phyloP scores from a whole-genome alignment of 2,797 vertebrate species.

The Heterohyrax brucei region DNA sequence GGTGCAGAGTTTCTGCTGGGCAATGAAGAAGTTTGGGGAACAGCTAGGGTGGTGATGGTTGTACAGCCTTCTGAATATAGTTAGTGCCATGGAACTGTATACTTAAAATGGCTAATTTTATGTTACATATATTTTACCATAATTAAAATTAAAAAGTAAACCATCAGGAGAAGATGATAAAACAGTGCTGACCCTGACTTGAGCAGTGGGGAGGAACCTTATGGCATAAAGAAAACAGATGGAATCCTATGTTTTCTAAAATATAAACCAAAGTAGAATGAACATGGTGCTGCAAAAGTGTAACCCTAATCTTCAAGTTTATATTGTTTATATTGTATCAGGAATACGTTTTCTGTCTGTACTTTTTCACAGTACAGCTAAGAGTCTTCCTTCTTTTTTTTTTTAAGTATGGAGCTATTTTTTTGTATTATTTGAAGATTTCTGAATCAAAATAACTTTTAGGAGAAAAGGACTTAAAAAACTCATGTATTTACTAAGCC shows the following conservation, averaged over 20 bases:
- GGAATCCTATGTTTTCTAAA: conserved; percentile 3
- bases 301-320: neutral
- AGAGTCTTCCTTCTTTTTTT: neutral
- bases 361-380: neutral
- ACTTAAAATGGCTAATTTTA: neutral
- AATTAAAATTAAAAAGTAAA: neutral
- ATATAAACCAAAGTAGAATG: neutral
- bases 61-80: neutral
- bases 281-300: neutral
- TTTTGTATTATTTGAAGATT: neutral
- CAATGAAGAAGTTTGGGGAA: neutral
- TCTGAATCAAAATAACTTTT: conserved; percentile 54
- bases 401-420: neutral
- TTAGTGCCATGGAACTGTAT: neutral
- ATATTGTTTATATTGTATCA: neutral
- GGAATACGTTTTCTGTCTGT: conserved; percentile 6
- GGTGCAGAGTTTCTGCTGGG: neutral
- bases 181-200: neutral
- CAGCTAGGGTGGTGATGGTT: neutral
- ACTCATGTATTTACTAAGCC: neutral
- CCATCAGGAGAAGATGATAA: neutral
- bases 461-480: conserved; percentile 34
- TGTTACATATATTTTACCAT: neutral
- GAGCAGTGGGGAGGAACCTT: neutral
- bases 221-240: neutral